These are phyloP conservation scores for Gastracanthus pulcherrimus DNA, from an alignment of 2,888 invertebrate genomes.

Conservation along the genomic window DNA sequence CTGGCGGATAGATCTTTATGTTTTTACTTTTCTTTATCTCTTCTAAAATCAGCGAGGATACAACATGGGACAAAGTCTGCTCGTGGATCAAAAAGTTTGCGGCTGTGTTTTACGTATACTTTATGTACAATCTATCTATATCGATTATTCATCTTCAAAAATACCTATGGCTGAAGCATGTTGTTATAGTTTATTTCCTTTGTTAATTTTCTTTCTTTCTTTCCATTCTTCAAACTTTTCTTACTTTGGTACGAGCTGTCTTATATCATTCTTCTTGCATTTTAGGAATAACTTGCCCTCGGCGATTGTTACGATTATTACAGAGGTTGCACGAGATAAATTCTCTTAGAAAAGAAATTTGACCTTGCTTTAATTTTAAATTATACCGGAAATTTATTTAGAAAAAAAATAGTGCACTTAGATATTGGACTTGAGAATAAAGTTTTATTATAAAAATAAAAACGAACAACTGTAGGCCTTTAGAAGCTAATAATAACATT, in stretches of 20 bases:
- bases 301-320: not conserved
- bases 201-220: not conserved
- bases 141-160: constrained; percentile 36
- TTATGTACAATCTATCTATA: constrained; percentile 54
- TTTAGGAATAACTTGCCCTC: constrained; percentile 10
- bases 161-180: constrained; percentile 36
- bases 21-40: constrained; percentile 2
- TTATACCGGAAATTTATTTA: constrained; percentile 22
- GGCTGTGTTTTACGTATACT: constrained; percentile 24
- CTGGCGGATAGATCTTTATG: constrained; percentile 5
- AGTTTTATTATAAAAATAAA: constrained; percentile 57
- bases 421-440: constrained; percentile 34
- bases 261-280: not conserved
- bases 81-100: constrained; percentile 41
- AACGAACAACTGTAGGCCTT: constrained; percentile 56
- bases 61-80: constrained; percentile 24
- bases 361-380: not conserved
- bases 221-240: not conserved
- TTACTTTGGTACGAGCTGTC: constrained; percentile 37
- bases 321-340: not conserved
- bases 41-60: constrained; percentile 30
- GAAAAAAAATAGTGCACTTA: constrained; percentile 9
- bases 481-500: constrained; percentile 43
- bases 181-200: constrained; percentile 14
- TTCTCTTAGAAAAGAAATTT: constrained; percentile 7